These are phyloP conservation scores for Nipponacmea schrenckii DNA, from an alignment of 2,888 invertebrate genomes.

Conservation along the genomic window DNA sequence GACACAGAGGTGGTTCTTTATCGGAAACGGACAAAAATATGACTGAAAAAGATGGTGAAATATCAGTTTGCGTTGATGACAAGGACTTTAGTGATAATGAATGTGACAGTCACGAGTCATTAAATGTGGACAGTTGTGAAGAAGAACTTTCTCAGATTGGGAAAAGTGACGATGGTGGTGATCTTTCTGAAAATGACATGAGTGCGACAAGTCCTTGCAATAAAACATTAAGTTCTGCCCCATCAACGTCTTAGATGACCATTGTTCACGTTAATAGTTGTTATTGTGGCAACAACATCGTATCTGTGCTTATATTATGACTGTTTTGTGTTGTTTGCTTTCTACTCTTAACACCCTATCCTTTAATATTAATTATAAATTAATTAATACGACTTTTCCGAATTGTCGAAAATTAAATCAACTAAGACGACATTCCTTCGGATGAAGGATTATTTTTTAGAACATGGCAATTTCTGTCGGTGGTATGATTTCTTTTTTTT, in stretches of 20 bases:
- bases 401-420: too few species aligned
- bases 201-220: not conserved
- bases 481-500: too few species aligned
- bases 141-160: not conserved
- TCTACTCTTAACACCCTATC: too few species aligned
- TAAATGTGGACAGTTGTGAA: slow-evolving; percentile 6
- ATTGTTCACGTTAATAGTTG: too few species aligned
- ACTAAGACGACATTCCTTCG: too few species aligned
- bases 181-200: not conserved
- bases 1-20: slow-evolving; percentile 10
- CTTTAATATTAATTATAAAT: too few species aligned
- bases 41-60: slow-evolving; percentile 18
- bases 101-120: not conserved
- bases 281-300: too few species aligned
- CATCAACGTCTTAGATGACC: not conserved
- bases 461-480: too few species aligned
- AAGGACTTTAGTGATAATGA: not conserved
- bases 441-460: too few species aligned
- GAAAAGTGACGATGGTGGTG: slow-evolving; percentile 1
- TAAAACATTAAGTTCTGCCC: not conserved
- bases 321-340: too few species aligned
- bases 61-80: slow-evolving; percentile 21
- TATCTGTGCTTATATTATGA: too few species aligned
- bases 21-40: slow-evolving; percentile 1
- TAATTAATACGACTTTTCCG: too few species aligned